Base-by-base conservation (phyloP, 37 sponge, comb jelly and placozoan genomes). In the Theonella swinhoei region DNA sequence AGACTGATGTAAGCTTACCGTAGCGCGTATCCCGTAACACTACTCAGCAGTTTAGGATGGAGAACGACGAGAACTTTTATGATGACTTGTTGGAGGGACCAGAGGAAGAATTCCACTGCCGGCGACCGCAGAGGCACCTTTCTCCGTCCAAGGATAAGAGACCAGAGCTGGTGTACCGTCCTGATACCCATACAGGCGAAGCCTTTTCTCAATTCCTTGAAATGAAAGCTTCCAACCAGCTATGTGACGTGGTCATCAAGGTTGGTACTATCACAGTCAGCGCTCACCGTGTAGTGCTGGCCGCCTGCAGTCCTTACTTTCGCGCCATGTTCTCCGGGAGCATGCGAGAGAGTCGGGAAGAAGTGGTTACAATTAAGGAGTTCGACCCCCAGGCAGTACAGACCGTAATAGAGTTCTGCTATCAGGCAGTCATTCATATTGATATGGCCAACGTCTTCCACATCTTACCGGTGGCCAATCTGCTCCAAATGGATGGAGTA, bases 261-360 rank as follows among this genome's bases (percentile, higher is more conserved):
- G 87, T 87, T 0, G 95, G 79, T 5, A 39, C 72, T 30, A 42
- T 78, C 25, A 81, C 91, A 14, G 38, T 97, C 29, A 41, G 31
- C 32, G 93, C 93, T 14, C 98, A 97, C 76, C 58, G 85, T 31
- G 91, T 84, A 0, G 90, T 97, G 0, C 88, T 97, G 39, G 95
- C 98, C 20, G 95, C 96, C 36, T 82, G 87, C 28, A 83, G 83
- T 28, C 95, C 98, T 19, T 97, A 97, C 80, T 97, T 97, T 69
- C 68, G 63, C 38, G 98, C 94, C 76, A 97, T 97, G 98, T 95
- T 97, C 77, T 90, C 98, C 26, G 86, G 96, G 68, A 73, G 86
- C 42, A 82, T 63, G 80, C 70, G 32, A n/a, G 90, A 89, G 63
- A 86, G 74, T 32, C 42, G 65, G 19, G 30, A 74, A 30, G 90